A percentile compares a stretch with the other conserved stretches of the same genome.
phyloP scores from a whole-genome alignment of 2,888 invertebrate species.

The Embidobia sp. region DNA sequence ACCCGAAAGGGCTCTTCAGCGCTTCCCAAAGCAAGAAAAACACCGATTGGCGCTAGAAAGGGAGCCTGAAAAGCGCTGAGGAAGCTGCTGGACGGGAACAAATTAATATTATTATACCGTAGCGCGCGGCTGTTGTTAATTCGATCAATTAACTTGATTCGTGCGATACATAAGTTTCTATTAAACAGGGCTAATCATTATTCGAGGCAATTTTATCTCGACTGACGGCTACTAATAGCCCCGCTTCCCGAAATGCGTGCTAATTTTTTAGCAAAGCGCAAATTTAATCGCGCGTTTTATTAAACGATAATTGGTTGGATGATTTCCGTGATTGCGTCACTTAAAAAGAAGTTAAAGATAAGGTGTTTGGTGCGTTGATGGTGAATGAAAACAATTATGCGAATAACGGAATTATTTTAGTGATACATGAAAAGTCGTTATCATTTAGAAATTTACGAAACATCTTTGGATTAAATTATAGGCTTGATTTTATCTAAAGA shows the following conservation, averaged over 20 bases:
- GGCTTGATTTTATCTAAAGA: no score
- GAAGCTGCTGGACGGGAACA: conserved; percentile 52
- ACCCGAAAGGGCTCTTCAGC: conserved; percentile 58
- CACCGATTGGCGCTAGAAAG: conserved; percentile 26
- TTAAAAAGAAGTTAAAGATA: conserved; percentile 15
- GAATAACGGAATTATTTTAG: no score
- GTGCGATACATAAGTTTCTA: conserved; percentile 13
- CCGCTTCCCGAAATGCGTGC: neutral
- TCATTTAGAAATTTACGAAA: no score
- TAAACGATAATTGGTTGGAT: conserved; percentile 9
- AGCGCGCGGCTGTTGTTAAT: conserved; percentile 16
- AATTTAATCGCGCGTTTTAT: conserved; percentile 17
- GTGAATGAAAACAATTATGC: conserved; percentile 20
- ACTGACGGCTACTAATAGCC: neutral
- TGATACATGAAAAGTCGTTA: no score
- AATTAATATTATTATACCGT: conserved; percentile 54
- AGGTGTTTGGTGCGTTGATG: no score
- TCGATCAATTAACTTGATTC: conserved; percentile 7
- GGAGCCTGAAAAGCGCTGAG: conserved; percentile 34
- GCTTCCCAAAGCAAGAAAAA: conserved; percentile 44
- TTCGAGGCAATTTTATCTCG: neutral
- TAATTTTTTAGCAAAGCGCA: conserved; percentile 17
- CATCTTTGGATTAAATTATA: no score
- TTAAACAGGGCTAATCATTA: neutral
- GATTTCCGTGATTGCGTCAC: conserved; percentile 18